Evolutionary conservation across 2,888 invertebrate species (phyloP), one percentile per base, ranked within the genome.

Genomic region (Ypsolopha sequella): DNA sequence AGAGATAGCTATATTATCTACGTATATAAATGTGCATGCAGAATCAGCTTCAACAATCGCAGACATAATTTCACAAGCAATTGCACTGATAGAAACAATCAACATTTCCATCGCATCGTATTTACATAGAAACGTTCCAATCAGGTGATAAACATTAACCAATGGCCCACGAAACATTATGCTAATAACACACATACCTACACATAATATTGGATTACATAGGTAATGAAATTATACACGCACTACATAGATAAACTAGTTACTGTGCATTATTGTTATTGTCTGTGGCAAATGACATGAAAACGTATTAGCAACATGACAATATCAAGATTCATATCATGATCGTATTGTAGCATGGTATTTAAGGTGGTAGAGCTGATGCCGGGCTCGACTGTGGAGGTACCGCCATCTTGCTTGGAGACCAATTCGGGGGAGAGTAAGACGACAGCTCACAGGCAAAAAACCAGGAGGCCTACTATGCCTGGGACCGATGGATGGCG

Each of bases 121-220:
- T 39, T 39, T 39, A 39, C 39, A 39, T 39, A 39, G 39, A 39
- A 39, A 39, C 39, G 39, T 7, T 9, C 55, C 60, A 61, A 61
- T 61, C 58, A 56, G 52, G 61, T 62, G 65, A 66, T 68, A 69
- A 68, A 66, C 65, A 64, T 63, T 61, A 54, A 51, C 60, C 62
- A 64, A 61, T 59, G 60, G 60, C 50, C 56, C 58, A 58, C 57
- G 55, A 56, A 56, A 58, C 60, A 63, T 64, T 63, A 64, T 65
- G 65, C 61, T 64, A 66, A 67, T 67, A 55, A 54, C 52, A 51
- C 43, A 54, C 10, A 39, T 39, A 39, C 10, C 6, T 39, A 39
- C 10, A 39, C n/a, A 39, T 1, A 10, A 39, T 11, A 8, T 38
- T 10, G 38, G 9, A 38, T 38, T 39, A 39, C 2, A 39, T 11